These are phyloP conservation scores for Poeciliopsis presidionis DNA, from an alignment of 2,797 vertebrate species.

Conservation along the genomic window DNA sequence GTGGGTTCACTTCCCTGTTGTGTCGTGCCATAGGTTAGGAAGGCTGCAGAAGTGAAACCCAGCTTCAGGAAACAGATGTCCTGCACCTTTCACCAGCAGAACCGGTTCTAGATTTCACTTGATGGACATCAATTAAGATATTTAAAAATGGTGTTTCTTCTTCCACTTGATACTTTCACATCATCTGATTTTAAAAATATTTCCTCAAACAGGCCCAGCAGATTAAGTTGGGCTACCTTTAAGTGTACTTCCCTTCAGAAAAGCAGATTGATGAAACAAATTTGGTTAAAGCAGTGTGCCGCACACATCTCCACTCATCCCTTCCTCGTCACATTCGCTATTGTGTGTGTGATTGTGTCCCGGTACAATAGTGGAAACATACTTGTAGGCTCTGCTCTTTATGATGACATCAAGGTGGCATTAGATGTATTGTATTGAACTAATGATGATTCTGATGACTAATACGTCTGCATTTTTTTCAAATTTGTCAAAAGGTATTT, in stretches of 20 bases:
- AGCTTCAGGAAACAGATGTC: slow-evolving; percentile 63
- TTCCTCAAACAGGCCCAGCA: not conserved
- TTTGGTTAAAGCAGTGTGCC: not conserved
- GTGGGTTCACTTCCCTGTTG: slow-evolving; percentile 53
- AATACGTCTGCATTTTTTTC: not conserved
- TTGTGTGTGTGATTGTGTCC: not conserved
- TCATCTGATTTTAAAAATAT: not conserved
- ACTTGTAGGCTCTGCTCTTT: not conserved
- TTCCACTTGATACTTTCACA: not conserved
- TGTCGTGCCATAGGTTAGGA: slow-evolving; percentile 31
- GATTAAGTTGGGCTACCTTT: not conserved
- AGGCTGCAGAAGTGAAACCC: slow-evolving; percentile 72
- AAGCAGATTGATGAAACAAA: not conserved
- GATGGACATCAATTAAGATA: slow-evolving; percentile 5
- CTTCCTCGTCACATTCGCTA: not conserved
- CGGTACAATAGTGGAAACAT: not conserved
- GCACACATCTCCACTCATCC: not conserved
- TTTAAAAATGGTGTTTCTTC: not conserved
- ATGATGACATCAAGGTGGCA: not conserved
- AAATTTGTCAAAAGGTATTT: not conserved
- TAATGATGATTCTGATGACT: not conserved
- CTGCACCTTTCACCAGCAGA: slow-evolving; percentile 13
- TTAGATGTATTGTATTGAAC: not conserved
- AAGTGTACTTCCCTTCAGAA: not conserved
- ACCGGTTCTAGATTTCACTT: not conserved